A percentile compares a stretch with the other conserved stretches of the same genome.
These are phyloP conservation scores for Dendrolimus kikuchii DNA, from an alignment of 1,140 invertebrate genomes.

Conservation along the genomic window DNA sequence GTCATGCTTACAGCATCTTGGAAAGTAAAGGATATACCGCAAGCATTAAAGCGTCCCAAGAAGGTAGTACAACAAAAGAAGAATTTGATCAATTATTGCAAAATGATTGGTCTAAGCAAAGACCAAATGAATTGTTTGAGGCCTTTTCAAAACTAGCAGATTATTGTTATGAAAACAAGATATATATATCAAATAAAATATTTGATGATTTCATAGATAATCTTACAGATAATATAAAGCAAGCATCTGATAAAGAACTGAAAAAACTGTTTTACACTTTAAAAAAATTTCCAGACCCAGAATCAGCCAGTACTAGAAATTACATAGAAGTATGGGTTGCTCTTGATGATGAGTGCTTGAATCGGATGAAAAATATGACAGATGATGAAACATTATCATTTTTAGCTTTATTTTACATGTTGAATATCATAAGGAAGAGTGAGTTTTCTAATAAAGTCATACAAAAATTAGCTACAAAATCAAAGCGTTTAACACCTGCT, in stretches of 20 bases:
- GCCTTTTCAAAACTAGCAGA: constrained; percentile 47
- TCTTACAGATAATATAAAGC: constrained; percentile 60
- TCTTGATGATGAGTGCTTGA: constrained; percentile 72
- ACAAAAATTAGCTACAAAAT: constrained; percentile 65
- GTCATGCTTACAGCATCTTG: constrained; percentile 53
- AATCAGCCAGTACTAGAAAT: constrained; percentile 60
- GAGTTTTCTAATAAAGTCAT: constrained; percentile 64
- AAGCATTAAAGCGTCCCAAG: constrained; percentile 20
- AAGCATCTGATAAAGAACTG: constrained; percentile 62
- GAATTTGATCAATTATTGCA: constrained; percentile 27
- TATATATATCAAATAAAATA: constrained; percentile 51
- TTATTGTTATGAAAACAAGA: constrained; percentile 50
- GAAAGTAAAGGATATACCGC: constrained; percentile 42
- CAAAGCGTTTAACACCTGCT: constrained; percentile 56
- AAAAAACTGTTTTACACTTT: constrained; percentile 54
- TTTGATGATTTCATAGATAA: constrained; percentile 62
- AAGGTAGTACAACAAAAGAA: constrained; percentile 14
- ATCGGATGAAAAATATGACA: constrained; percentile 48
- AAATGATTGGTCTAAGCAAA: constrained; percentile 36
- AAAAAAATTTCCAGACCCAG: constrained; percentile 50
- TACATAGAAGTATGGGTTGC: constrained; percentile 72
- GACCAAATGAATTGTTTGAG: constrained; percentile 38
- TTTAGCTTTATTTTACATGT: constrained; percentile 67
- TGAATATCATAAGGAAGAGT: constrained; percentile 47
- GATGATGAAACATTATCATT: constrained; percentile 62